Evolutionary conservation across 2,113 vertebrate genomes (phyloP).

Genomic region (Bambusicola thoracicus): DNA sequence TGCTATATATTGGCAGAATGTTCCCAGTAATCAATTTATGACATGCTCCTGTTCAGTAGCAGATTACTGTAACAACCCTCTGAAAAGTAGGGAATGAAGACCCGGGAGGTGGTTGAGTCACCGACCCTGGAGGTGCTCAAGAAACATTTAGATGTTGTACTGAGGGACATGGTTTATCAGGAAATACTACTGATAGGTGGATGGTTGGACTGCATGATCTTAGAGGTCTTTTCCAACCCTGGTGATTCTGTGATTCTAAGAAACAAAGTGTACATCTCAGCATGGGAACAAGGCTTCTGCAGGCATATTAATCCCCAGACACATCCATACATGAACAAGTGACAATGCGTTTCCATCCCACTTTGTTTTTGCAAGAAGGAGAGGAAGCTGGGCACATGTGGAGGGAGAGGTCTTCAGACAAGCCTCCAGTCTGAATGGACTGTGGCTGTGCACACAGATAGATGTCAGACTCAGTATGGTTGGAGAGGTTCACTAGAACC

Average conservation of each 20-base stretch:
- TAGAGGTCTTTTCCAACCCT: too few species aligned
- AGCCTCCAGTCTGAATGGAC: background rate
- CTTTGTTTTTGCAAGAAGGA: background rate
- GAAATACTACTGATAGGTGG: too few species aligned
- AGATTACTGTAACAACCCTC: background rate
- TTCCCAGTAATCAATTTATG: background rate
- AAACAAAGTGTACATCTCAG: background rate
- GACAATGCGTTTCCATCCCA: background rate
- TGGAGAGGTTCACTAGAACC: background rate
- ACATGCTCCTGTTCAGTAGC: background rate
- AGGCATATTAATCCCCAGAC: background rate
- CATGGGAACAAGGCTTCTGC: background rate
- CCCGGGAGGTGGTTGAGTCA: too few species aligned
- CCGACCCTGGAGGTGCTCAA: too few species aligned
- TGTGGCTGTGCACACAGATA: background rate
- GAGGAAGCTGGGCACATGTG: background rate
- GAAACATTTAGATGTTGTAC: too few species aligned
- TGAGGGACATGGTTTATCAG: too few species aligned
- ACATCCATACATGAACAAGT: accelerated
- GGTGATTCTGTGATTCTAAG: background rate
- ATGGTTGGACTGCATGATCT: too few species aligned
- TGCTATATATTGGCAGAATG: background rate
- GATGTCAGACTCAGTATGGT: background rate
- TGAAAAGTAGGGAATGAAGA: background rate
- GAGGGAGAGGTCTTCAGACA: background rate